Evolutionary conservation across 2,797 vertebrate genomes (phyloP), one percentile per base, ranked within the genome.

Genomic region (Brachyrhaphis roseni): DNA sequence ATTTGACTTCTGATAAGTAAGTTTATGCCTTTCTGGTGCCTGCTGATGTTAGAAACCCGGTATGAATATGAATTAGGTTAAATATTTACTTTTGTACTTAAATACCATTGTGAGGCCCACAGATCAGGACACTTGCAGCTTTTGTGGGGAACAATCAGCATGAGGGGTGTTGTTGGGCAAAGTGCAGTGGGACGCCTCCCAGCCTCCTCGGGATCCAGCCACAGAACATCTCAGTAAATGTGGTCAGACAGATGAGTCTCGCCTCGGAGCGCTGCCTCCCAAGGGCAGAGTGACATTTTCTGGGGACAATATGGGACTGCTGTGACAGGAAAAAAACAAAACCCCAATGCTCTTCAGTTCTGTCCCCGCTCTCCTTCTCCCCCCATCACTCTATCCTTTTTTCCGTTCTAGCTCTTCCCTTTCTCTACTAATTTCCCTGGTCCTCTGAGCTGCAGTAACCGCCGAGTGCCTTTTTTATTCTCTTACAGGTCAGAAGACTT

Each of bases 271-370:
- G 49, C 84, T 84, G 84, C 86, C 91, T 94, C 92, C 93, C 93
- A 93, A 93, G 93, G 94, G 93, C 89, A 90, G 80, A 87, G 86
- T 94, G 94, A 95, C 95, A 95, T 95, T 95, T 96, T 95, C 89
- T 91, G 89, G 89, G 90, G 93, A 93, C 91, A 94, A 93, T 93
- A 90, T 88, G 92, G 87, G 90, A 92, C 92, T 84, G 89, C 89
- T 85, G 88, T 92, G 93, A 93, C 91, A 91, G 78, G 88, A 90
- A 15, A 16, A 36, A 53, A 68, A 53, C 43, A 77, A 94, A 93
- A 90, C 86, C 43, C 39, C 74, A 6, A 76, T 64, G 57, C 74
- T 55, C 76, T 74, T 66, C 80, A 77, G 81, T 66, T 80, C 73
- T 53, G 26, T 80, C 74, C 41, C 75, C 70, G 57, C 77, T 78